Evolutionary conservation across 2,113 vertebrate species (phyloP).

Genomic region (Phaethornis superciliosus): DNA sequence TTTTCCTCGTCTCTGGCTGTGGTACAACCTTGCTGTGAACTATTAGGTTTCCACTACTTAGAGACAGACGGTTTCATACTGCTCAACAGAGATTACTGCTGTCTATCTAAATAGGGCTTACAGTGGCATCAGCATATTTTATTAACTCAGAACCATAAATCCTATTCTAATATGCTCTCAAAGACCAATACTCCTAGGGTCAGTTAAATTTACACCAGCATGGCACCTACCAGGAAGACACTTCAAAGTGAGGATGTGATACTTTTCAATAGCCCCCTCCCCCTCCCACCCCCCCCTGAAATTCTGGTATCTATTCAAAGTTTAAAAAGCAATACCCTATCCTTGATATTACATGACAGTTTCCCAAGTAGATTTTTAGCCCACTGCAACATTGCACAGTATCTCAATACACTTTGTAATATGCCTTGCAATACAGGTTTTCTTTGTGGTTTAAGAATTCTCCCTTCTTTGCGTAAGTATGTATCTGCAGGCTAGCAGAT

Average conservation of each 20-base stretch:
- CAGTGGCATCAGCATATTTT: conserved; percentile 69
- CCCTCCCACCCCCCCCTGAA: neutral
- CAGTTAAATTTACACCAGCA: conserved; percentile 57
- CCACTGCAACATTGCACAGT: neutral
- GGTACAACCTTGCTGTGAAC: conserved; percentile 65
- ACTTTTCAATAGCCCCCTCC: neutral
- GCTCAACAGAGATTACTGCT: conserved; percentile 69
- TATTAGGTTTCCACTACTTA: conserved; percentile 53
- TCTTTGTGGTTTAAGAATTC: neutral
- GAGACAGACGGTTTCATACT: conserved; percentile 59
- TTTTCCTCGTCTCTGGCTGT: conserved; percentile 61
- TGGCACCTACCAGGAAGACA: neutral
- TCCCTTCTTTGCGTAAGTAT: neutral
- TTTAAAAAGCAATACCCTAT: neutral
- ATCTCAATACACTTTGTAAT: neutral
- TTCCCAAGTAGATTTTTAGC: neutral
- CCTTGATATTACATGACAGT: neutral
- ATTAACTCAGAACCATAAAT: conserved; percentile 68
- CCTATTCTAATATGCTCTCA: conserved; percentile 60
- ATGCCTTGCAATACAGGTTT: neutral
- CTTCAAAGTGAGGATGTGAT: neutral
- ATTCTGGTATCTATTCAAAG: neutral
- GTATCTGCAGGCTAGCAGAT: neutral
- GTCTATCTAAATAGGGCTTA: conserved; percentile 68
- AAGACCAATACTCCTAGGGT: conserved; percentile 60